phyloP scores from a whole-genome alignment of 2,888 invertebrate species.

The Tinea trinotella region DNA sequence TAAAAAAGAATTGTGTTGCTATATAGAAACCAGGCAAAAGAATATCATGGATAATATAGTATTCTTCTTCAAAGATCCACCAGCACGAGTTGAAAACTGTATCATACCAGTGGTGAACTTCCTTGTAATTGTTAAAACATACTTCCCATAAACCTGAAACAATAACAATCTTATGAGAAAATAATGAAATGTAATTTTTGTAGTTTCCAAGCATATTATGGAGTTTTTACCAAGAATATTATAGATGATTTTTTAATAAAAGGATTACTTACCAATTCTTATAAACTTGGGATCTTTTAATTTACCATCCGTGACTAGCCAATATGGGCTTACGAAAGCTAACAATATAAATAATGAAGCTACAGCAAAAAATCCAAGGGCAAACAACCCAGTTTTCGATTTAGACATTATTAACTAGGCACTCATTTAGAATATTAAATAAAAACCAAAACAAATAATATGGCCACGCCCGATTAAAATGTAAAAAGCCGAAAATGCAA shows the following conservation, averaged over 20 bases:
- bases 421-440: too few species aligned
- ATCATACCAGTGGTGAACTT: conserved; percentile 89
- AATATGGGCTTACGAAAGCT: conserved; percentile 89
- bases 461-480: not conserved
- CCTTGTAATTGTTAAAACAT: conserved; percentile 91
- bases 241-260: too few species aligned
- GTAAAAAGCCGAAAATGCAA: not conserved
- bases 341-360: conserved; percentile 82
- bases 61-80: conserved; percentile 98
- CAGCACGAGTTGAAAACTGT: conserved; percentile 88
- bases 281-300: conserved; percentile 83
- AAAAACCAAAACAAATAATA: not conserved
- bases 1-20: conserved; percentile 94
- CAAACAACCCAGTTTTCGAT: conserved; percentile 76
- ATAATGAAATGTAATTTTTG: too few species aligned
- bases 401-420: conserved; percentile 59
- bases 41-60: conserved; percentile 93
- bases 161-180: not conserved
- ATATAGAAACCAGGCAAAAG: conserved; percentile 93
- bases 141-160: conserved; percentile 92
- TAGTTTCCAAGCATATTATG: too few species aligned
- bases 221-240: too few species aligned
- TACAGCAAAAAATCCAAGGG: conserved; percentile 75
- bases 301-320: conserved; percentile 88
- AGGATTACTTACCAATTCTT: conserved; percentile 79